These are phyloP conservation scores for Caracal caracal DNA, from an alignment of 2,113 vertebrate species.

Conservation along the genomic window DNA sequence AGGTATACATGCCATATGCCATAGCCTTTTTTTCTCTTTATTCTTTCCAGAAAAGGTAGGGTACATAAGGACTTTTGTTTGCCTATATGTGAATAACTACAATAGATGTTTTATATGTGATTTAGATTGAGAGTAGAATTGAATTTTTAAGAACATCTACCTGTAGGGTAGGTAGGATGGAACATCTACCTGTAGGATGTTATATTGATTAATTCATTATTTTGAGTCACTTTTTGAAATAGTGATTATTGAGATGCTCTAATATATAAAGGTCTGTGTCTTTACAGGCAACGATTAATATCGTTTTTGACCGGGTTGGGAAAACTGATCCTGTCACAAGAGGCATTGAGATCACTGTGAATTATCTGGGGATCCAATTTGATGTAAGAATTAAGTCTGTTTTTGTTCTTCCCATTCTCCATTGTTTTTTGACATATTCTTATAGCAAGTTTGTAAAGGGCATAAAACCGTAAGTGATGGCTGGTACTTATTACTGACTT, in stretches of 20 bases:
- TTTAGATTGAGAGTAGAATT: slow-evolving; percentile 25
- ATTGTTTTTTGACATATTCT: neutral
- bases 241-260: neutral
- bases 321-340: slow-evolving; percentile 99
- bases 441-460: neutral
- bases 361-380: slow-evolving; percentile 98
- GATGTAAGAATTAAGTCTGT: slow-evolving; percentile 89
- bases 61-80: neutral
- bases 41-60: neutral
- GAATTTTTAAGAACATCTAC: slow-evolving; percentile 28
- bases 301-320: slow-evolving; percentile 98
- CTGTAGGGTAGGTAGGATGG: neutral
- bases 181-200: neutral
- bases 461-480: neutral
- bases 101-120: neutral
- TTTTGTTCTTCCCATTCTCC: neutral
- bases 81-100: neutral
- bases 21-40: neutral
- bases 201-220: neutral
- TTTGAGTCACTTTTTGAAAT: neutral
- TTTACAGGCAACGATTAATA: slow-evolving; percentile 97
- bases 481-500: neutral
- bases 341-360: slow-evolving; percentile 99
- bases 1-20: neutral
- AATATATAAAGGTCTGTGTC: slow-evolving; percentile 77